Evolutionary conservation across 2,888 invertebrate genomes (phyloP).

Genomic region (Platycheirus rosarum): DNA sequence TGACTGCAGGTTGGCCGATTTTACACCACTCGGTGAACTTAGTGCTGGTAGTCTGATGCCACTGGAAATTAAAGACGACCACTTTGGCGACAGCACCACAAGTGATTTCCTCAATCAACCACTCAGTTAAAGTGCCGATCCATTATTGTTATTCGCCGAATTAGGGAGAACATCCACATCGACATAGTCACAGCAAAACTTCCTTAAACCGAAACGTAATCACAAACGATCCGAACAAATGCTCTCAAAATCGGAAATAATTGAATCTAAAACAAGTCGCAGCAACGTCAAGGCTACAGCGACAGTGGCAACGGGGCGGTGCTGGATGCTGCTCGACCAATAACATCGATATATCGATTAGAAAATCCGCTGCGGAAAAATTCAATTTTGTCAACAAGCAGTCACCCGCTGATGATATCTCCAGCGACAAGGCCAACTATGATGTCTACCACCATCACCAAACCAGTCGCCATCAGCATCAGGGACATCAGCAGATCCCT

Average conservation of each 20-base stretch:
- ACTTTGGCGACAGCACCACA: constrained; percentile 84
- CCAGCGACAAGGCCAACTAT: constrained; percentile 18
- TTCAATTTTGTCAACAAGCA: constrained; percentile 72
- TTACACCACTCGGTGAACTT: constrained; percentile 55
- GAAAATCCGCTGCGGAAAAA: constrained; percentile 76
- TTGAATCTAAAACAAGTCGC: constrained; percentile 75
- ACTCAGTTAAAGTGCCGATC: constrained; percentile 80
- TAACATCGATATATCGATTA: constrained; percentile 68
- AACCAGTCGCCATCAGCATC: background rate
- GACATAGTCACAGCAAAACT: constrained; percentile 56
- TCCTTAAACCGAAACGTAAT: constrained; percentile 59
- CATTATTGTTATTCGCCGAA: constrained; percentile 75
- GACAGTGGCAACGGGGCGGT: constrained; percentile 77
- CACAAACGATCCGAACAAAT: constrained; percentile 70
- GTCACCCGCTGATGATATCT: background rate
- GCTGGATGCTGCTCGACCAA: constrained; percentile 62
- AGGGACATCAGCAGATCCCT: constrained; percentile 74
- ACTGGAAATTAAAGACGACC: constrained; percentile 86
- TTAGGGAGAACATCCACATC: constrained; percentile 39
- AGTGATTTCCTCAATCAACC: constrained; percentile 78
- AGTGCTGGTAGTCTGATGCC: constrained; percentile 55
- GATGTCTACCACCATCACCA: constrained; percentile 28
- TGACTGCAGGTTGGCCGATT: constrained; percentile 51
- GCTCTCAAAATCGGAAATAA: constrained; percentile 81
- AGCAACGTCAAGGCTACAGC: constrained; percentile 54